Base-by-base conservation (phyloP, 2,888 invertebrate genomes). In the Proisotoma minuta region DNA sequence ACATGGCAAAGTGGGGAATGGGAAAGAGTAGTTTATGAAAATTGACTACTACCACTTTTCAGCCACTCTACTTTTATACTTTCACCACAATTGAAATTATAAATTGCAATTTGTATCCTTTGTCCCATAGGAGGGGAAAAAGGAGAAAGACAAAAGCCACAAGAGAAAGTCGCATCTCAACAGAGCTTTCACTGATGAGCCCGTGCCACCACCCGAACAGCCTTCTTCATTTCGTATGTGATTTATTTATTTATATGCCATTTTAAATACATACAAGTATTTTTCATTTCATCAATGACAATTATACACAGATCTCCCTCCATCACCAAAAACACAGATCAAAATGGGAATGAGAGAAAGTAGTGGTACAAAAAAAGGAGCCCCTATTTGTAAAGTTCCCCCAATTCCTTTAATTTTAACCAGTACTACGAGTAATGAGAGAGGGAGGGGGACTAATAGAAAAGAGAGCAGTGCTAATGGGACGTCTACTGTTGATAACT, bases 161-260 rank as follows among this genome's bases (percentile, higher is more conserved):
- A 59, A 67, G 28, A 68, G 72, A 56, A 72, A 72, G 59, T 70
- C 70, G 8, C 68, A 69, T 50, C 59, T 72, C 0, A 72, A 72
- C 34, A 58, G 70, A 29, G 69, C 68, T 48, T 65, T 68, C 53
- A 69, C 72, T n/a, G 70, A 70, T 56, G 70, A 69, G 49, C 65
- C 68, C 5, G 69, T 66, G 27, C 65, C 34, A 8, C 34, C 8
- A 34, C 34, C 64, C 2, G 63, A 62, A 29, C 60, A 59, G 58
- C 48, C 53, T n/a, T 61, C 50, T 52, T n/a, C 54, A 24, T 53
- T 59, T 53, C 62, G 66, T 66, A 54, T 2, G 29, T 24, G 20
- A 24, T 39, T 56, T 40, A 40, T 43, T 20, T 43, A 5, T 43
- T 20, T 43, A 34, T 34, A 20, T n/a, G 18, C 20, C 39, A 34